Base-by-base conservation (phyloP, 2,797 vertebrate genomes). In the Thalassophryne amazonica region DNA sequence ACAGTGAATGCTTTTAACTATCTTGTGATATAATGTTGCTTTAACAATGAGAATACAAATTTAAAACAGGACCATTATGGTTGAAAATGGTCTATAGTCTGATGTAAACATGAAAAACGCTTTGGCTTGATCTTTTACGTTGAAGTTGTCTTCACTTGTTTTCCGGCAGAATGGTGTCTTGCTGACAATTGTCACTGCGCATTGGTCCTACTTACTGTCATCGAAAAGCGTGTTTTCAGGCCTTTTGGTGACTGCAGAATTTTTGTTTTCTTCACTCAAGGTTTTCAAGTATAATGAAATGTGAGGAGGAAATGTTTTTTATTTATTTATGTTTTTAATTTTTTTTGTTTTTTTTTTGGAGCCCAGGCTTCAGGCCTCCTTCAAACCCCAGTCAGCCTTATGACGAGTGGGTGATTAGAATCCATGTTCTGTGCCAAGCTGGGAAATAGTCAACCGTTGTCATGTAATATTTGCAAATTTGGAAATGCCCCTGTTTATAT, bases 401-500 rank as follows among this genome's bases (percentile, higher is more conserved):
- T 11, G 3, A 22, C 33, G 22, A 10, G 30, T 18, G 22, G 31
- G 11, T 25, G 29, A 13, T 24, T 25, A 24, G 22, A 5, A 46
- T 70, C 17, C 49, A 36, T 58, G 40, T 47, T 60, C 50, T 42
- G 12, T 36, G 20, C 27, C 40, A 72, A 41, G 50, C 63, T 57
- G 64, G 55, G 28, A 40, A 57, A 41, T n/a, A 57, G 61, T 69
- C 71, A 79, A 59, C 28, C 48, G 38, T 5, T 14, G 45, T 78
- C 78, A 78, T 66, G 58, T 56, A 78, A 81, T 61, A 72, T 68
- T 65, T 51, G 58, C 62, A 61, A 30, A 45, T 40, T 4, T 34
- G 27, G 40, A 33, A 40, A 17, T 5, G 29, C 55, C 60, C 47
- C 56, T 35, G 58, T 60, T 54, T 31, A n/a, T n/a, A n/a, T n/a